phyloP scores from a whole-genome alignment of 1,140 invertebrate genomes.

The Brachionus plicatilis region DNA sequence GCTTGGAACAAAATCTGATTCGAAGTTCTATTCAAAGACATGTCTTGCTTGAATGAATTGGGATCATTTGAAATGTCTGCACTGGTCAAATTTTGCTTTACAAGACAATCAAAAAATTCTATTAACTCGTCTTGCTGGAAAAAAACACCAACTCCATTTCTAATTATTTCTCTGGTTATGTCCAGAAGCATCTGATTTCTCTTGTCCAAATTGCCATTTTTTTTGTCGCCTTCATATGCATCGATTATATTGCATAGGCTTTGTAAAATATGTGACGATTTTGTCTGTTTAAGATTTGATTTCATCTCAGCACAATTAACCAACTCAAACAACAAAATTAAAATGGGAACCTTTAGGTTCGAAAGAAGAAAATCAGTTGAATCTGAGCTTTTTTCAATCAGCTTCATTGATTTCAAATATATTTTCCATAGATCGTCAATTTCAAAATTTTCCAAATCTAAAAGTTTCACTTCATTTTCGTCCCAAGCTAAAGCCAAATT shows the following conservation, averaged over 20 bases:
- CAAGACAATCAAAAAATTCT: background rate
- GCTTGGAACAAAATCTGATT: conserved; percentile 1
- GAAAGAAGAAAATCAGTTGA: background rate
- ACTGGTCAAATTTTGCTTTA: background rate
- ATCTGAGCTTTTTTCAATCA: background rate
- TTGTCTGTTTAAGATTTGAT: background rate
- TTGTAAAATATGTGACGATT: background rate
- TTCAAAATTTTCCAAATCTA: conserved; percentile 20
- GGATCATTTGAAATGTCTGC: background rate
- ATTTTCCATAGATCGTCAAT: conserved; percentile 21
- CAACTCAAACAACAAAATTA: conserved; percentile 3
- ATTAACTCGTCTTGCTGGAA: background rate
- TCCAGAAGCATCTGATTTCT: background rate
- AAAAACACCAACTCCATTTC: conserved; percentile 5
- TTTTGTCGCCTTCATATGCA: background rate
- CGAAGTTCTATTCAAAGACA: background rate
- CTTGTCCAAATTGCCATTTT: background rate
- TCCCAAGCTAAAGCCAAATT: background rate
- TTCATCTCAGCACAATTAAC: conserved; percentile 13
- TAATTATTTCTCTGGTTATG: conserved; percentile 22
- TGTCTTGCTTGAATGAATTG: background rate
- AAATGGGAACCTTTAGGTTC: conserved; percentile 15
- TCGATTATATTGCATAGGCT: background rate
- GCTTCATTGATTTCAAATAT: background rate
- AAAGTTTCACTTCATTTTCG: background rate